Conservation (phyloP, 2,113 vertebrate genomes). For the Sebastes schlegelii region DNA sequence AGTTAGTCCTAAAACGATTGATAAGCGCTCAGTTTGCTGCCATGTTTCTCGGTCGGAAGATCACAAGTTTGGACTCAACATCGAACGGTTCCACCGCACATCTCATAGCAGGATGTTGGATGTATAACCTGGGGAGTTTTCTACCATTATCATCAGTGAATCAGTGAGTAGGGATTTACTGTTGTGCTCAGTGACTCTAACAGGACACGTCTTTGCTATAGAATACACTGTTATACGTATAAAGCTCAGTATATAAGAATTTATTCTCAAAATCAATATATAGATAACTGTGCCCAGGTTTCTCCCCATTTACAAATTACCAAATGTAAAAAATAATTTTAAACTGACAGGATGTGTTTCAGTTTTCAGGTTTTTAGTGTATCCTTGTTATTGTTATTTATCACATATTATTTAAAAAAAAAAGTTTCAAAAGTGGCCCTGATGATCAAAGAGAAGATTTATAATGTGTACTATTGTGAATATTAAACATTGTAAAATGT, state of each 20-base stretch:
- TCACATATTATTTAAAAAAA: background rate
- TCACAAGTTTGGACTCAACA: background rate
- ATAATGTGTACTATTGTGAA: background rate
- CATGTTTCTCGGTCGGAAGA: background rate
- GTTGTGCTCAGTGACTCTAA: background rate
- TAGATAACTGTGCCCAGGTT: background rate
- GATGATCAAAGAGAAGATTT: background rate
- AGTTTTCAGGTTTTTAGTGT: background rate
- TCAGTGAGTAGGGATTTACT: conserved; percentile 19
- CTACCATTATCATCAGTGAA: background rate
- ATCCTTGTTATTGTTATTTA: background rate
- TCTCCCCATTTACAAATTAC: background rate
- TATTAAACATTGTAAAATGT: conserved; percentile 24
- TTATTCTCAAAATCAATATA: background rate
- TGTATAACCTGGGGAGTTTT: background rate
- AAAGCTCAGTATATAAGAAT: background rate
- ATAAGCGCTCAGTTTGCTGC: background rate
- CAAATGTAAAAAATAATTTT: background rate
- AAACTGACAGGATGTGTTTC: background rate
- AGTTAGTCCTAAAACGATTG: background rate
- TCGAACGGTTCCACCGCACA: background rate
- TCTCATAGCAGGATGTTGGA: conserved; percentile 1
- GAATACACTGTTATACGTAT: background rate
- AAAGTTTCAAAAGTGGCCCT: background rate
- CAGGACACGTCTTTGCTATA: background rate